Evolutionary conservation across 2,113 vertebrate species (phyloP).

Genomic region (Sminthopsis crassicaudata): DNA sequence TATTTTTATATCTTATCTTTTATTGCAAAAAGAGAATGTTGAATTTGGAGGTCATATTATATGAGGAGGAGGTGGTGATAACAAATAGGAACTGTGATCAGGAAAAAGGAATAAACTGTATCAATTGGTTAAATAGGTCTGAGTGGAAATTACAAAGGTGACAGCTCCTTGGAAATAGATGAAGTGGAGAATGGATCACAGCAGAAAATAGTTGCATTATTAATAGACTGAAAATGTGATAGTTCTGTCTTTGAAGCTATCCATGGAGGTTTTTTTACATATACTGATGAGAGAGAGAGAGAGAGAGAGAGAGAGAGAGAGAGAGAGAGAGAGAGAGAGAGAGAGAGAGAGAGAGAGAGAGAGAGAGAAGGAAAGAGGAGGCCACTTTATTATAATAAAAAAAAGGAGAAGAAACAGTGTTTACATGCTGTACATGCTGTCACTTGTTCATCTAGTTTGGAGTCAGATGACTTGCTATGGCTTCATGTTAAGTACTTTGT

Average conservation of each 20-base stretch:
- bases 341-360: conserved; percentile 8
- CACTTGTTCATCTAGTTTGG: conserved; percentile 40
- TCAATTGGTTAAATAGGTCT: conserved; percentile 71
- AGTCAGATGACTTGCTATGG: conserved; percentile 46
- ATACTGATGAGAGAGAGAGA: neutral
- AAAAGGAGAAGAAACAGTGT: neutral
- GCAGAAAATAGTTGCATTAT: conserved; percentile 76
- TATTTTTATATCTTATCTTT: conserved; percentile 40
- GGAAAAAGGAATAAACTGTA: conserved; percentile 72
- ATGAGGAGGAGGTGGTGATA: conserved; percentile 57
- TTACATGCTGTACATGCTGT: conserved; percentile 13
- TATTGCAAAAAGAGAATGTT: conserved; percentile 52
- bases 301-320: conserved; percentile 44
- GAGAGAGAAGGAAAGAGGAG: conserved; percentile 24
- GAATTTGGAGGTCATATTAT: conserved; percentile 57
- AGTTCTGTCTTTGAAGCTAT: conserved; percentile 65
- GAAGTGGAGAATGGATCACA: conserved; percentile 62
- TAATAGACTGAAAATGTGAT: conserved; percentile 74
- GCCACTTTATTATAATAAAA: conserved; percentile 41
- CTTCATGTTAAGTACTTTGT: neutral
- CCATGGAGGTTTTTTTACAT: conserved; percentile 58
- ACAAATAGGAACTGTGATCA: conserved; percentile 39
- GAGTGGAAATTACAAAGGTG: conserved; percentile 74
- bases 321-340: conserved; percentile 35
- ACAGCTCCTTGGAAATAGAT: conserved; percentile 65